Evolutionary conservation across 2,113 vertebrate genomes (phyloP), one percentile per base, ranked within the genome.

Genomic region (Coracopsis vasa): DNA sequence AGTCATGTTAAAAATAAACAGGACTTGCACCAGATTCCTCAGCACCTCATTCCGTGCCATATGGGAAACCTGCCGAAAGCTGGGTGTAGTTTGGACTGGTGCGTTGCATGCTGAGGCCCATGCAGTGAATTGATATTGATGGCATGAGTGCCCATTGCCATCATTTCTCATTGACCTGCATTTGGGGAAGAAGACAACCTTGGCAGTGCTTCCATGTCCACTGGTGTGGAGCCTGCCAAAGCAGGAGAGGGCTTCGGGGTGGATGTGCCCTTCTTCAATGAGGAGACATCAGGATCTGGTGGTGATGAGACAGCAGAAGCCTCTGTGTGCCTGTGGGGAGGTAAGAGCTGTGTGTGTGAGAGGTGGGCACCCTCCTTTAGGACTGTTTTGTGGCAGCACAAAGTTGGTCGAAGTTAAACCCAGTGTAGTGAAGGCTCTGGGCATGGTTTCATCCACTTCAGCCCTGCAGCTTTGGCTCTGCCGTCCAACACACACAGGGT

Each of bases 1-100:
- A 64, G 74, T 67, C 75, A 14, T 6, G 78, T 80, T 95, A 90
- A 92, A 95, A 97, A 96, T 89, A 97, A 97, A 93, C 74, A 82
- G 10, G 31, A 47, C 89, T 95, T 88, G 42, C 70, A 88, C 83
- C 94, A 65, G 50, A 16, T 53, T 80, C 56, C 95, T 80, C 64
- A 77, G 24, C 87, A 45, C 71, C 56, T 80, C 15, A 4, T 77
- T 48, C 42, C 1, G 9, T 21, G 53, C 48, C 2, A 0, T 5
- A 23, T 2, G 0, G 24, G 50, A 50, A 50, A 41, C 23, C 58
- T 44, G 35, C 47, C 1, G 2, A 10, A 54, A 12, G 39, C 14
- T 19, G 8, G 50, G 58, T 31, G 71, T 3, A 1, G 20, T 19
- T 11, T 28, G 37, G 66, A 4, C 0, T 1, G 54, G 45, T 0